A percentile compares a stretch with the other conserved stretches of the same genome.
Conservation (phyloP, 2,797 vertebrate genomes). For the Pseudotriccus pelzelni region DNA sequence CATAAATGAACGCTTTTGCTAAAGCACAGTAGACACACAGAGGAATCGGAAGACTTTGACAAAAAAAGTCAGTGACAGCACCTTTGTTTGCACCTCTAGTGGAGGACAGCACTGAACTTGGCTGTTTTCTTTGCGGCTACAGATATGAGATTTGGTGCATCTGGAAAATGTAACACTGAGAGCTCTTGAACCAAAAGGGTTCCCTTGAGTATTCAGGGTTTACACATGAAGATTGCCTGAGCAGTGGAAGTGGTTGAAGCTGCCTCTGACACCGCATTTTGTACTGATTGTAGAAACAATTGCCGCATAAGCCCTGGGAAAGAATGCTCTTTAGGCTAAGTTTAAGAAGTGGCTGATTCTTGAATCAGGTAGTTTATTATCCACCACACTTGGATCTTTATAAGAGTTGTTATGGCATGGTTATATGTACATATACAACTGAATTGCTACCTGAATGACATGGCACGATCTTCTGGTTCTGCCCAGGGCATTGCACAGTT, state of each 20-base stretch:
- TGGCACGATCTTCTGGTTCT: not conserved
- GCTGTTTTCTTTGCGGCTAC: not conserved
- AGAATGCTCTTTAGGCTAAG: not conserved
- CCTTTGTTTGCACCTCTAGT: not conserved
- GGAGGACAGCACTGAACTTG: not conserved
- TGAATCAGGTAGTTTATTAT: not conserved
- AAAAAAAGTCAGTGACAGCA: no score
- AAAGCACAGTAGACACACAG: not conserved
- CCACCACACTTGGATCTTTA: not conserved
- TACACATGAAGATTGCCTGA: not conserved
- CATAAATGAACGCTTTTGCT: not conserved
- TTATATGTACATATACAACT: not conserved
- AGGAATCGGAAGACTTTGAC: not conserved
- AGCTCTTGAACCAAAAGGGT: not conserved
- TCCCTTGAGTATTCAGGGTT: not conserved
- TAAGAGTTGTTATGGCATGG: not conserved
- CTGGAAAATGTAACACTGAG: not conserved
- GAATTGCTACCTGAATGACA: not conserved
- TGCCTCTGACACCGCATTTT: not conserved
- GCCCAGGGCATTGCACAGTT: not conserved
- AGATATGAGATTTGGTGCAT: not conserved
- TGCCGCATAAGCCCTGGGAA: not conserved
- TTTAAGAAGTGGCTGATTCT: not conserved
- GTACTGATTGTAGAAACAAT: not conserved
- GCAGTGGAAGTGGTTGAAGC: not conserved